A percentile compares a stretch with the other conserved stretches of the same genome.
Evolutionary conservation across 2,113 vertebrate genomes (phyloP).

Genomic region (Sciurus niger): DNA sequence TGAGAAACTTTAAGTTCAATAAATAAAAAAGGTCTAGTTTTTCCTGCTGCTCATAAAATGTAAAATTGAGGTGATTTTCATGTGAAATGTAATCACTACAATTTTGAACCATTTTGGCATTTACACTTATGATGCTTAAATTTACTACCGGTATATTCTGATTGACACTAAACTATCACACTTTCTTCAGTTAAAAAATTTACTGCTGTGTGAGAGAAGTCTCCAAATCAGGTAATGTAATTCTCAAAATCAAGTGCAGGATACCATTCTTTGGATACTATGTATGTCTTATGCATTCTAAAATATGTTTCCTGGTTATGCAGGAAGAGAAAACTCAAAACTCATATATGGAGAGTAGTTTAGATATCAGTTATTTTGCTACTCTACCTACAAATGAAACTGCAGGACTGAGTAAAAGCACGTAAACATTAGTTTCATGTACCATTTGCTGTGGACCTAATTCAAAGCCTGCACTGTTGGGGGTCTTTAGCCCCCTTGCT

Average conservation of each 20-base stretch:
- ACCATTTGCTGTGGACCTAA: background rate
- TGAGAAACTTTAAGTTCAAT: slow-evolving; percentile 56
- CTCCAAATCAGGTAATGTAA: slow-evolving; percentile 65
- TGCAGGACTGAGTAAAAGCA: background rate
- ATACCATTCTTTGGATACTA: background rate
- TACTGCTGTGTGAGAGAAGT: background rate
- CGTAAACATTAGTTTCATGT: background rate
- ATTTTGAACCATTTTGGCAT: slow-evolving; percentile 68
- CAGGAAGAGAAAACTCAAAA: slow-evolving; percentile 42
- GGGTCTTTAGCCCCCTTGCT: too few species aligned
- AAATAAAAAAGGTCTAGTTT: slow-evolving; percentile 13
- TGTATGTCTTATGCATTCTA: background rate
- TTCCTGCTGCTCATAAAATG: slow-evolving; percentile 32
- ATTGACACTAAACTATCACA: slow-evolving; percentile 43
- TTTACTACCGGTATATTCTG: slow-evolving; percentile 64
- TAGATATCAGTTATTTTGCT: slow-evolving; percentile 64
- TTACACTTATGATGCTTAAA: slow-evolving; percentile 60
- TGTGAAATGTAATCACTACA: slow-evolving; percentile 64
- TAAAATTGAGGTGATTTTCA: slow-evolving; percentile 54
- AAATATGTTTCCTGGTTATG: background rate
- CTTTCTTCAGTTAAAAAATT: slow-evolving; percentile 56
- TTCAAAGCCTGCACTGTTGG: background rate
- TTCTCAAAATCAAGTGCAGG: slow-evolving; percentile 6
- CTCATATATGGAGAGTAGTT: background rate
- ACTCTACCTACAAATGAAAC: background rate